phyloP scores from a whole-genome alignment of 2,888 invertebrate species.

The Ectobius pallidus region DNA sequence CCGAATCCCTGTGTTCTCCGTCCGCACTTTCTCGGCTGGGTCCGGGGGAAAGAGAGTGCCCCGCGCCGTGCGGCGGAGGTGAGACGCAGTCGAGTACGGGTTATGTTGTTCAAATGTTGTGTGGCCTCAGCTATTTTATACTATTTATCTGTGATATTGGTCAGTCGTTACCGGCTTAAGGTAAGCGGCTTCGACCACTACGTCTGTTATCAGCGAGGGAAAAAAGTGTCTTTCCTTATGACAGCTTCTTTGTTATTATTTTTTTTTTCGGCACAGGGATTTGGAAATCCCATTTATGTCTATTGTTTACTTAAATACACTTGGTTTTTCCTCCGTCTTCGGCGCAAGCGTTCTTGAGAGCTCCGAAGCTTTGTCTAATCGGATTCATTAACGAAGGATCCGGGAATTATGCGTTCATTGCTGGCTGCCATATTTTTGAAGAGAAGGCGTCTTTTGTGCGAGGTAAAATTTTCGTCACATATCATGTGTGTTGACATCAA shows the following conservation, averaged over 20 bases:
- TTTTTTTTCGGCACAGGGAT: slow-evolving; percentile 41
- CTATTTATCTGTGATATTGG: slow-evolving; percentile 39
- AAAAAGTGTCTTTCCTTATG: slow-evolving; percentile 29
- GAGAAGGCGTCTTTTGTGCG: slow-evolving; percentile 44
- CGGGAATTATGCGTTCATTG: slow-evolving; percentile 62
- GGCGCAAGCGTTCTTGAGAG: slow-evolving; percentile 40
- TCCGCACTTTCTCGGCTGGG: slow-evolving; percentile 56
- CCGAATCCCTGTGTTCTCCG: slow-evolving; percentile 46
- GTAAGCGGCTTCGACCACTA: slow-evolving; percentile 30
- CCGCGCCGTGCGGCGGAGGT: slow-evolving; percentile 36
- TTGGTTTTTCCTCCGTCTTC: slow-evolving; percentile 45
- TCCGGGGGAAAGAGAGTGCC: slow-evolving; percentile 44
- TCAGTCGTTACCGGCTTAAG: slow-evolving; percentile 29
- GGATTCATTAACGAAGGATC: slow-evolving; percentile 64
- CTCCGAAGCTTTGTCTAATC: slow-evolving; percentile 57
- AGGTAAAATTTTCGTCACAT: slow-evolving; percentile 35
- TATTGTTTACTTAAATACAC: slow-evolving; percentile 45
- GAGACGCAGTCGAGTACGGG: slow-evolving; percentile 28
- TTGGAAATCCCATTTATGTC: slow-evolving; percentile 44
- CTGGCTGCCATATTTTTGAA: slow-evolving; percentile 60
- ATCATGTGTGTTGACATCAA: slow-evolving; percentile 21
- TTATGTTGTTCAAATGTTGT: slow-evolving; percentile 30
- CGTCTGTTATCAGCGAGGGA: slow-evolving; percentile 21
- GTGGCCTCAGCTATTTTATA: slow-evolving; percentile 32
- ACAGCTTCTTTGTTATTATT: slow-evolving; percentile 37